Evolutionary conservation across 92 coral and sea anemone genomes (phyloP).

Genomic region (Muricea muricata): DNA sequence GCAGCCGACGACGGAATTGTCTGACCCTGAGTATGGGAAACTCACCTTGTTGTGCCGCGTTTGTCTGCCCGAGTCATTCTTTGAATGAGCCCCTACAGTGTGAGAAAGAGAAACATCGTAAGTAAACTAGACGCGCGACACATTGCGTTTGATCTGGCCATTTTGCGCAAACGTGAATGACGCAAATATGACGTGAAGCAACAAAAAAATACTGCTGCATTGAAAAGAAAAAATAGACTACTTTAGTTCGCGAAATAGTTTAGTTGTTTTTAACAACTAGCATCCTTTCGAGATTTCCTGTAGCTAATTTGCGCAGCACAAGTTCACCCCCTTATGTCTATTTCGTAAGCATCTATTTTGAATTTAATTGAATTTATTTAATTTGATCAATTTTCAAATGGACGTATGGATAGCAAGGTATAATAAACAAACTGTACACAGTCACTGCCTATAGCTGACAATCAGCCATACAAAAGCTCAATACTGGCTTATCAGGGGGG

Average conservation of each 20-base stretch:
- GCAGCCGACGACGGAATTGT: neutral
- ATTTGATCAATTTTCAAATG: neutral
- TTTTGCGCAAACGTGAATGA: neutral
- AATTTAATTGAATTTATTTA: neutral
- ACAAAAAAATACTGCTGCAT: too few species aligned
- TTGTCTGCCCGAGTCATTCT: constrained; percentile 10
- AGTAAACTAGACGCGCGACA: neutral
- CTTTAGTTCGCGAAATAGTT: too few species aligned
- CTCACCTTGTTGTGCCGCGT: constrained; percentile 14
- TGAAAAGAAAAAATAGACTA: too few species aligned
- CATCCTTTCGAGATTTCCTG: too few species aligned
- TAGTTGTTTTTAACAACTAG: too few species aligned
- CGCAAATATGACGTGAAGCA: too few species aligned
- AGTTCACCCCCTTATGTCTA: too few species aligned
- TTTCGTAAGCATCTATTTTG: too few species aligned
- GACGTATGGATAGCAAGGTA: neutral
- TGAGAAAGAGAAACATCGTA: constrained; percentile 16
- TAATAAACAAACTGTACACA: too few species aligned
- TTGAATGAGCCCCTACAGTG: constrained; percentile 40
- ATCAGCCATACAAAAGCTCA: too few species aligned
- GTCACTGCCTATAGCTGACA: too few species aligned
- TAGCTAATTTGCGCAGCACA: neutral
- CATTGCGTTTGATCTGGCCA: neutral
- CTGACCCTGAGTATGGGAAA: constrained; percentile 41
- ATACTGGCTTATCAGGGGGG: too few species aligned